Conservation (phyloP, 1,140 invertebrate species). For the Diorhabda sublineata region DNA sequence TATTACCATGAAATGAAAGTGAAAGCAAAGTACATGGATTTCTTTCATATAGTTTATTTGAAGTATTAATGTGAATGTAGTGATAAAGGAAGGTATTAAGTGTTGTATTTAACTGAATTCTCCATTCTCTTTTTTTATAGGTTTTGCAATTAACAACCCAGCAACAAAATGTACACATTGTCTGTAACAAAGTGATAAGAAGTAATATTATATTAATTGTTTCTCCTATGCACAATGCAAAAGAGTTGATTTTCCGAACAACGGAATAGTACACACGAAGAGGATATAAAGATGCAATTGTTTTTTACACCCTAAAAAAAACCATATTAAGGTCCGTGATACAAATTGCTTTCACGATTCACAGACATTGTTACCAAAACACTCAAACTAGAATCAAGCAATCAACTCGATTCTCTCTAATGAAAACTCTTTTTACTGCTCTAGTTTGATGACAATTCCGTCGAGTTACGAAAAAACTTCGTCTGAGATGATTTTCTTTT, state of each 20-base stretch:
- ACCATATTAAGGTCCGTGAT: not conserved
- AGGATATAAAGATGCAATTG: not conserved
- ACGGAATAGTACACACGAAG: too few relatives aligned
- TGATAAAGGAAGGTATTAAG: not conserved
- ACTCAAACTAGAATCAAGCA: slow-evolving; percentile 2
- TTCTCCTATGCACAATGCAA: too few relatives aligned
- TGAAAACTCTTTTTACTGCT: not conserved
- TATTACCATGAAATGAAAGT: too few relatives aligned
- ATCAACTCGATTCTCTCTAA: not conserved
- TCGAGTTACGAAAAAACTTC: not conserved
- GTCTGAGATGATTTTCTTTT: not conserved
- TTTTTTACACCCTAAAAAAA: not conserved
- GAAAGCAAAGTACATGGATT: too few relatives aligned
- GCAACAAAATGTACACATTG: not conserved
- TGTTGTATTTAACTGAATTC: not conserved
- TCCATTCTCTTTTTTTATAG: not conserved
- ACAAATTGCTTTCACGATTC: slow-evolving; percentile 2
- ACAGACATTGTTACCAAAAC: not conserved
- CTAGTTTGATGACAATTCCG: slow-evolving; percentile 1
- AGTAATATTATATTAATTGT: too few relatives aligned
- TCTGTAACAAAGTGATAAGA: too few relatives aligned
- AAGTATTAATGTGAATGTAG: too few relatives aligned
- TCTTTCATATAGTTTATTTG: too few relatives aligned
- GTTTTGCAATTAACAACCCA: not conserved
- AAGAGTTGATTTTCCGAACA: too few relatives aligned